Evolutionary conservation across 1,140 invertebrate species (phyloP), one percentile per base, ranked within the genome.

Genomic region (Streblospio benedicti): DNA sequence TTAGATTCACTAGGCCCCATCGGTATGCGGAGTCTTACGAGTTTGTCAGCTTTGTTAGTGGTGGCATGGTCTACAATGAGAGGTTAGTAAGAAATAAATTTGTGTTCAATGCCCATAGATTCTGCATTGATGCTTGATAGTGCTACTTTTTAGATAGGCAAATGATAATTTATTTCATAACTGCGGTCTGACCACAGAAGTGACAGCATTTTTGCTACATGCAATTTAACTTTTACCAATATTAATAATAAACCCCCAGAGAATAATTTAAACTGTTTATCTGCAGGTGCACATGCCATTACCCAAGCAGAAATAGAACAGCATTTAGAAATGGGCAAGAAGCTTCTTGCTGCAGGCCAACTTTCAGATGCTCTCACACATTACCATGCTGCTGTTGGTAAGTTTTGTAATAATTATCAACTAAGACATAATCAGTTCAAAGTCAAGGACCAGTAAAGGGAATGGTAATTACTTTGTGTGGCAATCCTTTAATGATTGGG

Each of bases 301-400:
- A 52, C 27, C 50, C 35, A 41, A 5, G 28, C 25, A 14, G 93
- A 97, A 76, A 85, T 97, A 44, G 86, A 93, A 67, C 88, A 86
- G 70, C 93, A 98, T 81, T 81, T 98, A 71, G 89, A 97, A 74
- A 81, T 94, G 74, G 95, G 95, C 1, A 88, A 87, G 76, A 85
- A 93, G 67, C 87, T 96, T 73, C 79, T 98, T 64, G 86, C 89
- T 5, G 85, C 85, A 66, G 93, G 95, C 45, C 91, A 98, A 75
- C 84, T 97, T 52, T 87, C 91, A 49, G 96, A 99, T 83, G 96
- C 97, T 0, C 77, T 99, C 28, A 89, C 89, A 49, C 94, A 99
- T 74, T 99, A 96, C 81, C 95, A 99, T 84, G 89, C 91, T 57
- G 97, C 96, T 67, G 90, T 99, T 71, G 93, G 92, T 95, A 78